These are phyloP conservation scores for Bolinopsis microptera DNA, from an alignment of 37 sponge, comb jelly and placozoan genomes.

Conservation along the genomic window DNA sequence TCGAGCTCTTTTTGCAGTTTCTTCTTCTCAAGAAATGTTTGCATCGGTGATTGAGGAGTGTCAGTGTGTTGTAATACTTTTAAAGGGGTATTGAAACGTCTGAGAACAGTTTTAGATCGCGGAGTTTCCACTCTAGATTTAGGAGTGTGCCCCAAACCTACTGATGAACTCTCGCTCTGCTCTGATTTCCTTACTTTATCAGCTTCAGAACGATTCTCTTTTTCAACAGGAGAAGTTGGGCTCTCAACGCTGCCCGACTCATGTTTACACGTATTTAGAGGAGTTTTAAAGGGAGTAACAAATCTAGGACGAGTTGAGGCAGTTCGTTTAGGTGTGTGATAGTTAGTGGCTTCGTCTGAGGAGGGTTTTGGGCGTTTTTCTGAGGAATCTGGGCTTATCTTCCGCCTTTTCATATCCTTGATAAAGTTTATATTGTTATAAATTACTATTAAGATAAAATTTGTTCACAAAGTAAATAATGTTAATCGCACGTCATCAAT, in stretches of 20 bases:
- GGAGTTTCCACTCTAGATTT: neutral
- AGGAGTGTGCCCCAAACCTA: neutral
- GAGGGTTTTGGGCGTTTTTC: neutral
- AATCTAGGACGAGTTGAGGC: neutral
- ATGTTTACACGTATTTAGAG: neutral
- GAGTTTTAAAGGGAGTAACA: slow-evolving; percentile 31
- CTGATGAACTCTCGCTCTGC: neutral
- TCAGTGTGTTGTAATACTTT: neutral
- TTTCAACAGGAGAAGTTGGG: neutral
- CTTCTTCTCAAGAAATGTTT: neutral
- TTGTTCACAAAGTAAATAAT: too few relatives aligned
- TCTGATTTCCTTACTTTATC: neutral
- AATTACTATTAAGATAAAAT: too few relatives aligned
- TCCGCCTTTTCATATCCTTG: neutral
- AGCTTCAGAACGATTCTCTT: neutral
- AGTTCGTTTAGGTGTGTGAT: neutral
- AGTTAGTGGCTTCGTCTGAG: too few relatives aligned
- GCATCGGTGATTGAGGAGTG: neutral
- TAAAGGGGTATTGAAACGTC: neutral
- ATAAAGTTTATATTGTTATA: neutral
- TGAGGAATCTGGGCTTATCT: neutral
- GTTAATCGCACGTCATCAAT: too few relatives aligned
- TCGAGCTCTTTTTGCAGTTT: slow-evolving; percentile 1
- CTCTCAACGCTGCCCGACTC: neutral
- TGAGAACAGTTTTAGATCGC: neutral